Conservation (phyloP, 2,113 vertebrate species). For the Columbina picui region DNA sequence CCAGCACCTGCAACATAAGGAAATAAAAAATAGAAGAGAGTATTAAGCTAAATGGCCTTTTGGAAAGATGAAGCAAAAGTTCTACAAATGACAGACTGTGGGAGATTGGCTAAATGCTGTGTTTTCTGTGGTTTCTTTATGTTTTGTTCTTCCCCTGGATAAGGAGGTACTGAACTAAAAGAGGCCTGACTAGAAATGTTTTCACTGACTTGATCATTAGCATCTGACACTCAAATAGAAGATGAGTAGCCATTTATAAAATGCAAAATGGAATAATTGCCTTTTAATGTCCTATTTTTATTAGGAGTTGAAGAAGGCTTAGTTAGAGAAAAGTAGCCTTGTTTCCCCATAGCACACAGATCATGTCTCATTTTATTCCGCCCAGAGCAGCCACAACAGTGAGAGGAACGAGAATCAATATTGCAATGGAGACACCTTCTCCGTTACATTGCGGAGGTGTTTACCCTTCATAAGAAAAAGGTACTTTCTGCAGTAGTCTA, state of each 20-base stretch:
- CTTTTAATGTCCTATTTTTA: not conserved
- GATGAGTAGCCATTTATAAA: not conserved
- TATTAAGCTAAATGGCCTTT: constrained; percentile 29
- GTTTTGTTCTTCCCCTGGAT: not conserved
- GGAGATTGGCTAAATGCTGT: not conserved
- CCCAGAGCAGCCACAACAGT: not conserved
- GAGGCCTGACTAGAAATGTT: not conserved
- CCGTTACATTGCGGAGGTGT: not conserved
- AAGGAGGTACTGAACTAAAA: not conserved
- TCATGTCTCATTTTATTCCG: not conserved
- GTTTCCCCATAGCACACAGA: not conserved
- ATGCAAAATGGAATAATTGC: not conserved
- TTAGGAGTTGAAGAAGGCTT: not conserved
- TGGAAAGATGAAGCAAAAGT: not conserved
- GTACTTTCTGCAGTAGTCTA: not conserved
- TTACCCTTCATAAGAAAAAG: not conserved
- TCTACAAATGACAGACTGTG: not conserved
- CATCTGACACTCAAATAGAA: not conserved
- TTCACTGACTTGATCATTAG: not conserved
- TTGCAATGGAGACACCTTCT: not conserved
- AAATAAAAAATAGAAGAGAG: constrained; percentile 25
- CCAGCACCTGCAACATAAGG: not conserved
- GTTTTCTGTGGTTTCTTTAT: not conserved
- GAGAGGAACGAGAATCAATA: not conserved
- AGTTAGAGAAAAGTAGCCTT: not conserved